Evolutionary conservation across 2,113 vertebrate genomes (phyloP), one percentile per base, ranked within the genome.

Genomic region (Tangachromis dhanisi): DNA sequence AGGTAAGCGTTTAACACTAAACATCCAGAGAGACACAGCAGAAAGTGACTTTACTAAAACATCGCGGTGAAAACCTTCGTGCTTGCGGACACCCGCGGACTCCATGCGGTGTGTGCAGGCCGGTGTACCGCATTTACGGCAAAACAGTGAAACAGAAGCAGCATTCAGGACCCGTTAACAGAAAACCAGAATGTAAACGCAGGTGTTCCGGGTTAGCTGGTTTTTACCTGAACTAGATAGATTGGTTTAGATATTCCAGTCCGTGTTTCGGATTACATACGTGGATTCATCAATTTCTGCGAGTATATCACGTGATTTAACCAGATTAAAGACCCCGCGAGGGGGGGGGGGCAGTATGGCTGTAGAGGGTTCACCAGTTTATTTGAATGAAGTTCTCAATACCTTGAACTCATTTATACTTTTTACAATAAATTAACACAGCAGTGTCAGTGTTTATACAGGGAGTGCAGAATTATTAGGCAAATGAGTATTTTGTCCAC

Each of bases 371-470:
- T 24, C 1, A 71, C 11, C 66, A 42, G 63, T 42, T 42, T 71
- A 24, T 24, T 42, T 24, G 7, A 71, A 38, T 8, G 19, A 68
- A 38, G 3, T 14, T 66, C 19, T 40, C 19, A 13, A 8, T 40
- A 0, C 63, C 61, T 35, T 38, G 6, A 5, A 2, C 33, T 40
- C 33, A 0, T 68, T 13, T 2, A 38, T n/a, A 68, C 63, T 24
- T 38, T 40, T 21, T 40, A 40, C 12, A 21, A 5, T 0, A 38
- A 1, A 21, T 2, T 0, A 35, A n/a, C 17, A 0, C 61, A 66
- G 3, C 61, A 35, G 19, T 21, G 19, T 21, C 63, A 1, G 1
- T 68, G 33, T 68, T 21, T 68, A 38, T 68, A 5, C n/a, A n/a
- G n/a, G n/a, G n/a, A n/a, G n/a, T n/a, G n/a, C n/a, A n/a, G n/a